Conservation (phyloP, 2,113 vertebrate species). For the Charina bottae region DNA sequence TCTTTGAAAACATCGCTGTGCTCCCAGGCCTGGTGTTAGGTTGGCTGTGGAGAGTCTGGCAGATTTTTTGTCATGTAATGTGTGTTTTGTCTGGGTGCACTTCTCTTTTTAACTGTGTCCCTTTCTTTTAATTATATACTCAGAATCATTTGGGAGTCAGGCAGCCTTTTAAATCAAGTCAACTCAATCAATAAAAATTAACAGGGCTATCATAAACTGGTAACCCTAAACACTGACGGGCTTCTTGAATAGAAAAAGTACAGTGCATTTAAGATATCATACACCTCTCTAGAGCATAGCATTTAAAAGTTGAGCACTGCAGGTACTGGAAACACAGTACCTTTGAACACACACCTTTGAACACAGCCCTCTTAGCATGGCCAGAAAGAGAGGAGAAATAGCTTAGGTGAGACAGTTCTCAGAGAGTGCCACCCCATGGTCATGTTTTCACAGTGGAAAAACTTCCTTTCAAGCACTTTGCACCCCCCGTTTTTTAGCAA, state of each 20-base stretch:
- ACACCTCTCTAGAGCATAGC: neutral
- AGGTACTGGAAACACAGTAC: neutral
- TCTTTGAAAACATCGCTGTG: neutral
- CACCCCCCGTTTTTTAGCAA: neutral
- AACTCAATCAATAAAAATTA: neutral
- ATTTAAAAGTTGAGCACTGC: neutral
- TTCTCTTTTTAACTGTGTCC: neutral
- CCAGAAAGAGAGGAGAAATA: neutral
- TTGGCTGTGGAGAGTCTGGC: neutral
- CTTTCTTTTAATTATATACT: neutral
- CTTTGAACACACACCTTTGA: neutral
- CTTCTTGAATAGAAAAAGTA: neutral
- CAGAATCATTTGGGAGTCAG: neutral
- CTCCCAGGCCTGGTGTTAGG: neutral
- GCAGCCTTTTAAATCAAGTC: neutral
- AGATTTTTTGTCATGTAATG: neutral
- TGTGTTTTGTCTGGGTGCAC: neutral
- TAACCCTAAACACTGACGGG: neutral
- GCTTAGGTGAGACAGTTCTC: neutral
- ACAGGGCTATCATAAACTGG: neutral
- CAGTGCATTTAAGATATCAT: neutral
- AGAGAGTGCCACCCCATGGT: neutral
- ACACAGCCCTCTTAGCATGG: neutral
- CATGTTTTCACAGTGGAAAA: neutral
- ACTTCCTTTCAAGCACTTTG: neutral